Evolutionary conservation across 2,797 vertebrate species (phyloP).

Genomic region (Notolabrus celidotus): DNA sequence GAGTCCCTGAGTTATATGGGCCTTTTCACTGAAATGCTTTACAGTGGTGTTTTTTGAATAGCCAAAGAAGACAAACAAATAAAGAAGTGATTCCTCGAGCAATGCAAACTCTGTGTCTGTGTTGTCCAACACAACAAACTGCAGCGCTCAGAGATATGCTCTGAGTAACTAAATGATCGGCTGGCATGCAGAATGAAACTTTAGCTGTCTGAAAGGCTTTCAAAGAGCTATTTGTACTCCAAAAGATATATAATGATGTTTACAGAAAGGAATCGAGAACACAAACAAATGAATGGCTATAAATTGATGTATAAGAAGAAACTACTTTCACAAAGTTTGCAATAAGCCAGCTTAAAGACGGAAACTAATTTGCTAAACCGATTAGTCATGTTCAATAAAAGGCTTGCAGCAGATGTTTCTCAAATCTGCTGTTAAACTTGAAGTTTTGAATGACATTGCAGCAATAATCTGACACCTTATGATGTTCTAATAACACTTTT

Average conservation of each 20-base stretch:
- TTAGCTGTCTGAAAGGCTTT: slow-evolving; percentile 22
- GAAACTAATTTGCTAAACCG: slow-evolving; percentile 23
- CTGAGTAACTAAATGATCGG: slow-evolving; percentile 20
- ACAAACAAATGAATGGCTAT: not conserved
- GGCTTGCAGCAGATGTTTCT: slow-evolving; percentile 7
- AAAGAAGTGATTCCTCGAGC: slow-evolving; percentile 4
- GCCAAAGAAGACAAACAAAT: not conserved
- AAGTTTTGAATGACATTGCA: slow-evolving; percentile 15
- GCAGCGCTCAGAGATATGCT: not conserved
- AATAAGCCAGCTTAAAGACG: not conserved
- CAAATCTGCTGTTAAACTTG: slow-evolving; percentile 16
- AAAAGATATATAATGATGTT: slow-evolving; percentile 5
- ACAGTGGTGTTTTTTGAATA: slow-evolving; percentile 18
- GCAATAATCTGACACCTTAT: slow-evolving; percentile 16
- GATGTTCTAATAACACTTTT: slow-evolving; percentile 12
- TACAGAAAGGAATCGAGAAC: not conserved
- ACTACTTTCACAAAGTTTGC: slow-evolving; percentile 3
- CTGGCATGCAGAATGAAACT: slow-evolving; percentile 1
- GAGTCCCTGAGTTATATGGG: slow-evolving; percentile 18
- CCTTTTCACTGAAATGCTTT: slow-evolving; percentile 15
- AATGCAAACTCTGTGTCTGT: not conserved
- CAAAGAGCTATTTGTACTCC: not conserved
- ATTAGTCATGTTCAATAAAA: slow-evolving; percentile 5
- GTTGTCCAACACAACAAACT: slow-evolving; percentile 19
- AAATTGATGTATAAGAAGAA: not conserved